Conservation (phyloP, 2,888 invertebrate genomes). For the Acholoe squamosa region DNA sequence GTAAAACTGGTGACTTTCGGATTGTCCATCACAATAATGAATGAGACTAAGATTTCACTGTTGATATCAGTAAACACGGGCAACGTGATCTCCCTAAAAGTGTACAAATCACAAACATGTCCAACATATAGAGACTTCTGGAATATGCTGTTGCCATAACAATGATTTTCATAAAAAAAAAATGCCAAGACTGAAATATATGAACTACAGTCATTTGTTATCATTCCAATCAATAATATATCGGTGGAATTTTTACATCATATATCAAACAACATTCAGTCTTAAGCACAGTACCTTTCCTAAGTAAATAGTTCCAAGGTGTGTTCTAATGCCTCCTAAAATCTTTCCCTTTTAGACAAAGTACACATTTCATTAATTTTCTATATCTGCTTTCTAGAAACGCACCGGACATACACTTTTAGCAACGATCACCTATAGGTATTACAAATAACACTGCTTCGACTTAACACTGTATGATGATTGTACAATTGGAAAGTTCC, state of each 20-base stretch:
- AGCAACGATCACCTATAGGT: background rate
- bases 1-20: background rate
- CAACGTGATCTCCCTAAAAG: background rate
- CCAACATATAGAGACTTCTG: constrained; percentile 14
- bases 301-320: background rate
- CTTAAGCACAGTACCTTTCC: constrained; percentile 11
- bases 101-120: constrained; percentile 27
- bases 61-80: background rate
- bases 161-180: background rate
- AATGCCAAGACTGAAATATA: constrained; percentile 20
- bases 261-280: constrained; percentile 21
- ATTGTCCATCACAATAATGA: constrained; percentile 13
- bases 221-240: constrained; percentile 9
- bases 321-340: background rate
- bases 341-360: background rate
- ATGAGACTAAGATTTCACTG: constrained; percentile 7
- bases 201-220: constrained; percentile 2
- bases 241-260: constrained; percentile 6
- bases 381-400: background rate
- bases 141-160: constrained; percentile 14
- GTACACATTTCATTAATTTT: background rate
- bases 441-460: constrained; percentile 4
- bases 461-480: background rate
- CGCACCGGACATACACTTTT: background rate
- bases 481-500: background rate